A percentile compares a stretch with the other conserved stretches of the same genome.
phyloP scores from a whole-genome alignment of 2,113 vertebrate species.

The Caranx melampygus region DNA sequence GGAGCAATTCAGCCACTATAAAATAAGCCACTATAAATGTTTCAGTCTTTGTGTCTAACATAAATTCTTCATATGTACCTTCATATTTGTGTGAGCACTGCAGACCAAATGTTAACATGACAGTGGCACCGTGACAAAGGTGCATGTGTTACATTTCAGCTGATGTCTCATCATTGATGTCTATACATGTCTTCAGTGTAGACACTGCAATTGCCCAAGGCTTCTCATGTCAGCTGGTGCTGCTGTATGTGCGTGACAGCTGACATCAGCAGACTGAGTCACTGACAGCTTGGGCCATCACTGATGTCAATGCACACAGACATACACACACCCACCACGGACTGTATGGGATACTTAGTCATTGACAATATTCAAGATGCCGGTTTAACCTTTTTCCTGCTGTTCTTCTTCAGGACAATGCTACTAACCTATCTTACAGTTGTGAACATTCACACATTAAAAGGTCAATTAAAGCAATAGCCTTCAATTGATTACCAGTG shows the following conservation, averaged over 20 bases:
- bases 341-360: background rate
- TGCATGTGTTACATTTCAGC: background rate
- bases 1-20: background rate
- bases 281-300: slow-evolving; percentile 47
- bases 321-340: slow-evolving; percentile 14
- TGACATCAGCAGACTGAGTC: slow-evolving; percentile 53
- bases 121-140: background rate
- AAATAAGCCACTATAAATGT: background rate
- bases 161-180: background rate
- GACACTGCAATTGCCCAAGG: slow-evolving; percentile 37
- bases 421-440: background rate
- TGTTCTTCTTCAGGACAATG: background rate
- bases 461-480: background rate
- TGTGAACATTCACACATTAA: background rate
- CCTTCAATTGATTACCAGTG: slow-evolving; percentile 16
- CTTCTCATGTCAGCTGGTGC: slow-evolving; percentile 39
- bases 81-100: background rate
- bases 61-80: background rate
- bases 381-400: background rate
- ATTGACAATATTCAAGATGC: background rate
- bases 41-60: background rate
- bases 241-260: slow-evolving; percentile 50
- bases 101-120: background rate
- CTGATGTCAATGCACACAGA: slow-evolving; percentile 34
- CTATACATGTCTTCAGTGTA: slow-evolving; percentile 1